phyloP scores from a whole-genome alignment of 2,888 invertebrate species.

The Parnassius apollo region DNA sequence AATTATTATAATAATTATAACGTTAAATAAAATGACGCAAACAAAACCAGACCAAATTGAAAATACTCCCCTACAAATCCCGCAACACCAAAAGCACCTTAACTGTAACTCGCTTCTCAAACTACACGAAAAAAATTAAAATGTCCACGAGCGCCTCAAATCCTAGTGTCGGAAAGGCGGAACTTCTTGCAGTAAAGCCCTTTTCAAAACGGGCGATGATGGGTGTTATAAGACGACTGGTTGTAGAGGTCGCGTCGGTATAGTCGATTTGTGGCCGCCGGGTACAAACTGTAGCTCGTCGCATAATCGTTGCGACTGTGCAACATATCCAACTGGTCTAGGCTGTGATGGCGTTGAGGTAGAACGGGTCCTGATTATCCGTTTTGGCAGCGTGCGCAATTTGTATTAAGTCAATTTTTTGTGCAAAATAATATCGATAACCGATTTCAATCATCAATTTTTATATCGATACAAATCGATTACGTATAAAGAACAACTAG shows the following conservation, averaged over 20 bases:
- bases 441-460: background rate
- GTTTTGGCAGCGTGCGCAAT: conserved; percentile 63
- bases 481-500: no score
- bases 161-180: conserved; percentile 70
- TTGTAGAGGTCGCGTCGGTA: conserved; percentile 65
- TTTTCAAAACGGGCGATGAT: conserved; percentile 79
- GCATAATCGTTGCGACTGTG: conserved; percentile 65
- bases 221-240: conserved; percentile 63
- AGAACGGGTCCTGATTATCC: conserved; percentile 47
- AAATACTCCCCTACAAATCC: conserved; percentile 16
- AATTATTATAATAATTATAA: no score
- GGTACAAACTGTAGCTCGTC: conserved; percentile 58
- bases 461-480: no score
- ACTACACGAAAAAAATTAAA: conserved; percentile 47
- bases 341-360: conserved; percentile 72
- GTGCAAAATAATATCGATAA: background rate
- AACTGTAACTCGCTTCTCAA: conserved; percentile 42
- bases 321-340: conserved; percentile 74
- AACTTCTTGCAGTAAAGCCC: conserved; percentile 76
- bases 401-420: background rate
- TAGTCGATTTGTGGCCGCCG: conserved; percentile 48
- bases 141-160: conserved; percentile 61
- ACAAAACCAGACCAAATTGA: background rate
- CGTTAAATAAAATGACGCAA: background rate
- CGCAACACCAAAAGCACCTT: conserved; percentile 27